Conservation (phyloP, 2,888 invertebrate genomes). For the Drepana falcataria region DNA sequence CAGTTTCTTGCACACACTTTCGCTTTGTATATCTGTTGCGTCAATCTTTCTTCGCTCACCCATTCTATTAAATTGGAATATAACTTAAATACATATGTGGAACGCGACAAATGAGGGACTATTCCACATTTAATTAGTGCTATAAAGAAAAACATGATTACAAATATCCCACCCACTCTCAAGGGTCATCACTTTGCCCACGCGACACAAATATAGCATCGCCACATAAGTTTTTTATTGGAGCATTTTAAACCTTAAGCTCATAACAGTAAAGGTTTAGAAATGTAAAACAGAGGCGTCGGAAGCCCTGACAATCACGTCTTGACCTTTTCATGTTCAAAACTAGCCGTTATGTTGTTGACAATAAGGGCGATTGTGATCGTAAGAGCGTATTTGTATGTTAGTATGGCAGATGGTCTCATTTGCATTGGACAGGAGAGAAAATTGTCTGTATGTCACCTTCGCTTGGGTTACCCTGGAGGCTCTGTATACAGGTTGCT, state of each 20-base stretch:
- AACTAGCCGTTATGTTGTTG: slow-evolving; percentile 11
- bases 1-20: too few relatives aligned
- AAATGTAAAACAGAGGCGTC: background rate
- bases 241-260: slow-evolving; percentile 12
- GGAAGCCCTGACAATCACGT: slow-evolving; percentile 4
- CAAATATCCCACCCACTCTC: slow-evolving; percentile 28
- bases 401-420: slow-evolving; percentile 44
- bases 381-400: slow-evolving; percentile 11
- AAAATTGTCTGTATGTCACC: slow-evolving; percentile 59
- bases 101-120: background rate
- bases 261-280: background rate
- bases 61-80: too few relatives aligned
- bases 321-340: background rate
- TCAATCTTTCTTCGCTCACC: too few relatives aligned
- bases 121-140: background rate
- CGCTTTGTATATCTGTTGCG: too few relatives aligned
- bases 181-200: slow-evolving; percentile 59
- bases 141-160: background rate
- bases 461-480: slow-evolving; percentile 35
- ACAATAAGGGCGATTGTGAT: slow-evolving; percentile 10
- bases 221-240: slow-evolving; percentile 10
- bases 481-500: slow-evolving; percentile 14
- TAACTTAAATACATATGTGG: too few relatives aligned
- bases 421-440: slow-evolving; percentile 60
- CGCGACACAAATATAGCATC: slow-evolving; percentile 33